phyloP scores from a whole-genome alignment of 1,140 invertebrate genomes.

The Orchestia grillus region DNA sequence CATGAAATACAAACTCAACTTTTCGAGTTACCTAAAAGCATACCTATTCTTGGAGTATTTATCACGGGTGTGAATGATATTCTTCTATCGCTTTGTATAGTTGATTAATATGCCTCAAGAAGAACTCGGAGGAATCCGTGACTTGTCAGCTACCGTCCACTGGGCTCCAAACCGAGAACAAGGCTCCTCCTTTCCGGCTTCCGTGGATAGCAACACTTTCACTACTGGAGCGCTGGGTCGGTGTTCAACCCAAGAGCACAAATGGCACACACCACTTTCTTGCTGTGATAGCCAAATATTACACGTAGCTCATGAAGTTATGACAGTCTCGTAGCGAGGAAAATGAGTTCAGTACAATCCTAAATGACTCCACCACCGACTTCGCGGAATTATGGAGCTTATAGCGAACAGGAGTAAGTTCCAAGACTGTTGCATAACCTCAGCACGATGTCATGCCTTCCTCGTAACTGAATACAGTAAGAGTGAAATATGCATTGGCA shows the following conservation, averaged over 20 bases:
- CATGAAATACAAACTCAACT: no score
- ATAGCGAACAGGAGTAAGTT: neutral
- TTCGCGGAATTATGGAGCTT: neutral
- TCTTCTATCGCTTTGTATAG: no score
- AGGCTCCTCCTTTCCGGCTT: neutral
- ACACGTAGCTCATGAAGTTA: neutral
- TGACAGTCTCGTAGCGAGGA: neutral
- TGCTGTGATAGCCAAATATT: neutral
- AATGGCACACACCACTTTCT: neutral
- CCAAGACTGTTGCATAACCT: neutral
- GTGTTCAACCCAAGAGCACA: neutral
- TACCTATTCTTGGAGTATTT: no score
- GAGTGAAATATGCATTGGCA: neutral
- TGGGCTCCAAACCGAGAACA: neutral
- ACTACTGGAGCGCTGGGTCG: neutral
- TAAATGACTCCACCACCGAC: neutral
- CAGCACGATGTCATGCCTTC: neutral
- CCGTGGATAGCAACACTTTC: neutral
- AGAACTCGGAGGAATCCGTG: neutral
- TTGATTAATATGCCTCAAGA: neutral
- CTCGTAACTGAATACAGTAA: neutral
- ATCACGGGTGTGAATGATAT: no score
- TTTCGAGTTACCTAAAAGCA: no score
- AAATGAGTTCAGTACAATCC: neutral
- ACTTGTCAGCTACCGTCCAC: neutral